Evolutionary conservation across 2,888 invertebrate species (phyloP).

Genomic region (Ennomos quercinarius): DNA sequence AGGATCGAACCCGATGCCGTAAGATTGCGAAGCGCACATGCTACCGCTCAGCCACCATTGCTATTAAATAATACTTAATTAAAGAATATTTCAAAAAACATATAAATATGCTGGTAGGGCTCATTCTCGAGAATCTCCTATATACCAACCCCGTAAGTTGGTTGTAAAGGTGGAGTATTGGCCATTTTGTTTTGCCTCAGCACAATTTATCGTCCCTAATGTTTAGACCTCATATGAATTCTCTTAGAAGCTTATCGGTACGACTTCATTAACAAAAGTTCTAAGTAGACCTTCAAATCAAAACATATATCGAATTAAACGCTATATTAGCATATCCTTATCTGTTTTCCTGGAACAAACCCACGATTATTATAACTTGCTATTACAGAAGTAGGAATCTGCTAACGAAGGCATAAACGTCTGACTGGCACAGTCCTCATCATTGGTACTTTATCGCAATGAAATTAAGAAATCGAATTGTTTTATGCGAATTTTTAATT

Average conservation of each 20-base stretch:
- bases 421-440: neutral
- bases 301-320: conserved; percentile 15
- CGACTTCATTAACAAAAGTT: conserved; percentile 11
- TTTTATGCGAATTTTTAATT: no score
- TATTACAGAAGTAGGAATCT: conserved; percentile 5
- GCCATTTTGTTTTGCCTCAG: no score
- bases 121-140: no score
- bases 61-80: no score
- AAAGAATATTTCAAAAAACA: no score
- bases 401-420: conserved; percentile 17
- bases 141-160: no score
- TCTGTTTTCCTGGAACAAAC: conserved; percentile 21
- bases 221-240: neutral
- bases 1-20: no score
- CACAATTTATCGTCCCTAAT: no score
- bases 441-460: conserved; percentile 8
- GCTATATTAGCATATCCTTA: conserved; percentile 18
- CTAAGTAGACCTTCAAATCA: conserved; percentile 7
- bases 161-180: no score
- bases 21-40: no score
- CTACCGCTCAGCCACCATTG: no score
- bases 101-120: no score
- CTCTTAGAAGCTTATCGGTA: conserved; percentile 2
- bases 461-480: neutral
- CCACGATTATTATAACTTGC: conserved; percentile 20